phyloP scores from a whole-genome alignment of 2,888 invertebrate genomes.

The Cordilura impudica region DNA sequence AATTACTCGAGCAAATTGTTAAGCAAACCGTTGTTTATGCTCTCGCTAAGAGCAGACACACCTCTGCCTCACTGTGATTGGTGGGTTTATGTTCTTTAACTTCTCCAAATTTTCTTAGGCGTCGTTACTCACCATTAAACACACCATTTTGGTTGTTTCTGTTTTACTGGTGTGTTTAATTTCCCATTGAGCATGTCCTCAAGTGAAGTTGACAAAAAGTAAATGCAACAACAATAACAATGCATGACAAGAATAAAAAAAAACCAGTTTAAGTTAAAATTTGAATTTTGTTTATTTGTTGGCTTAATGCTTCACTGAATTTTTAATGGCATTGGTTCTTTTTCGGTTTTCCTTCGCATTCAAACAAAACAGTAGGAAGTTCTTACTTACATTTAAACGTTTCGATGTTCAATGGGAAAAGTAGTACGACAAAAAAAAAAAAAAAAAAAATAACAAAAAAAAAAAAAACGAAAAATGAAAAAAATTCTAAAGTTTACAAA shows the following conservation, averaged over 20 bases:
- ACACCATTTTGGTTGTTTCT: constrained; percentile 33
- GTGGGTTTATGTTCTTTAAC: constrained; percentile 67
- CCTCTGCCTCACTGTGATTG: constrained; percentile 71
- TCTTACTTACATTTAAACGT: constrained; percentile 38
- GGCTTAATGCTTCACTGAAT: constrained; percentile 56
- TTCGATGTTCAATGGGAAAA: constrained; percentile 1
- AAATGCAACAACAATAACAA: neutral
- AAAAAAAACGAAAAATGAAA: constrained; percentile 13
- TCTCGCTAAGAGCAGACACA: constrained; percentile 66
- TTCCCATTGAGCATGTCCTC: constrained; percentile 45
- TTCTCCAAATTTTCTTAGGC: constrained; percentile 47
- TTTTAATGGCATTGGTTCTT: constrained; percentile 50
- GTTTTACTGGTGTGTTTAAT: constrained; percentile 35
- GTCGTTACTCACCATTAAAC: constrained; percentile 59
- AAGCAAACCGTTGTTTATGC: constrained; percentile 32
- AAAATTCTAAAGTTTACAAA: constrained; percentile 34
- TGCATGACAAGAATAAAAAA: constrained; percentile 16
- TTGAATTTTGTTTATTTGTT: constrained; percentile 62
- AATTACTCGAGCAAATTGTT: neutral
- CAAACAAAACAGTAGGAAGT: constrained; percentile 25
- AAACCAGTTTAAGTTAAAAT: constrained; percentile 54
- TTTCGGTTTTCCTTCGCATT: constrained; percentile 37
- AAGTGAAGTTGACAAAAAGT: neutral
- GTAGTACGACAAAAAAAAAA: too few species aligned
- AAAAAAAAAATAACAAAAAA: constrained; percentile 6